Evolutionary conservation across 2,797 vertebrate genomes (phyloP).

Genomic region (Xyrichtys novacula): DNA sequence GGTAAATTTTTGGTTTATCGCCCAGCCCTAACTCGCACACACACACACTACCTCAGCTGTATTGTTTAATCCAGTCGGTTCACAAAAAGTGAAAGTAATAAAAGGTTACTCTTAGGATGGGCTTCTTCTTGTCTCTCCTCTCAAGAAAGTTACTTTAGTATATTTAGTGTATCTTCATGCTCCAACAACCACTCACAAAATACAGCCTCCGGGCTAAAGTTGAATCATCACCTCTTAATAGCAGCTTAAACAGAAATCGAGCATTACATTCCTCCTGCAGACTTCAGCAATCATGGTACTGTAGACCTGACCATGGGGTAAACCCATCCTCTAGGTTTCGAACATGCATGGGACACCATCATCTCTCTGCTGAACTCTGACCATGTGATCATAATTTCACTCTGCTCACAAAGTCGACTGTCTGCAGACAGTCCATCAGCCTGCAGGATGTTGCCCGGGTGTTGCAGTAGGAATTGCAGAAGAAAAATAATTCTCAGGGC

Average conservation of each 20-base stretch:
- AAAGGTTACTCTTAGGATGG: too few species aligned
- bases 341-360: background rate
- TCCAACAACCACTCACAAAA: background rate
- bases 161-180: background rate
- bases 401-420: conserved; percentile 6
- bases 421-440: conserved; percentile 13
- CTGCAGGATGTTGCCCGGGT: background rate
- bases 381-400: conserved; percentile 30
- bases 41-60: too few species aligned
- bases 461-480: conserved; percentile 12
- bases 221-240: conserved; percentile 4
- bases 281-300: background rate
- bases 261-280: background rate
- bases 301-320: background rate
- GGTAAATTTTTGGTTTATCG: too few species aligned
- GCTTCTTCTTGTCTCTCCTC: too few species aligned
- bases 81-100: too few species aligned
- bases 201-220: background rate
- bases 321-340: background rate
- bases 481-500: conserved; percentile 11
- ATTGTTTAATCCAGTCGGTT: too few species aligned
- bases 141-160: too few species aligned
- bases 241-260: background rate
- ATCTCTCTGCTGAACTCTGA: conserved; percentile 19
- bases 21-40: too few species aligned